Percentiles rank a stretch among this genome's conserved stretches.
Conservation (phyloP, 2,797 vertebrate genomes). For the Enteromius treurensis region DNA sequence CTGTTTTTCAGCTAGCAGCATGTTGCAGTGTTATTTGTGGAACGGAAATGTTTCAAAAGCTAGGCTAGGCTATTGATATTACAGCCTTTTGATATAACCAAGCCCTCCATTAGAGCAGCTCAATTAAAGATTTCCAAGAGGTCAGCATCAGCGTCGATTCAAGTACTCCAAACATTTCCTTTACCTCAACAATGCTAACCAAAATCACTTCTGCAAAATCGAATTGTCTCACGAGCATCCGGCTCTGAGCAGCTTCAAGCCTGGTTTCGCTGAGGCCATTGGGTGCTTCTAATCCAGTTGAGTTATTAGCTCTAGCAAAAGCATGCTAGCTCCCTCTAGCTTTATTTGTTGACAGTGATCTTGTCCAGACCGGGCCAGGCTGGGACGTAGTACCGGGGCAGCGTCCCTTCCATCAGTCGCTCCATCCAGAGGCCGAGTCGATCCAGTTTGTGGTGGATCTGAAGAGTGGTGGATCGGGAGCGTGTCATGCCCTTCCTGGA, state of each 20-base stretch:
- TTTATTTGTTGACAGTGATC: constrained; percentile 77
- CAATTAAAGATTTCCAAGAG: constrained; percentile 25
- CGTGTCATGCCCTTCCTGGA: constrained; percentile 74
- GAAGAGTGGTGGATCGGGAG: constrained; percentile 76
- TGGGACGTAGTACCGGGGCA: constrained; percentile 93
- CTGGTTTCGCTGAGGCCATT: neutral
- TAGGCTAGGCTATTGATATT: neutral
- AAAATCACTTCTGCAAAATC: neutral
- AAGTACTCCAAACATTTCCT: neutral
- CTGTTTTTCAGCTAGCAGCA: constrained; percentile 2
- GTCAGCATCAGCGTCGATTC: constrained; percentile 36
- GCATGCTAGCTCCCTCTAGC: neutral
- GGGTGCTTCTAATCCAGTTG: neutral
- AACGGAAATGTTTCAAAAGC: neutral
- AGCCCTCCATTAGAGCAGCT: constrained; percentile 6
- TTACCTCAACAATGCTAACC: neutral
- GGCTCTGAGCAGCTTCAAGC: neutral
- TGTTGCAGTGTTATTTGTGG: neutral
- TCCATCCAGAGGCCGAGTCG: constrained; percentile 97
- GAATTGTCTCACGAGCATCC: neutral
- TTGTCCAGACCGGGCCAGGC: constrained; percentile 91
- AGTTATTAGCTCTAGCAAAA: constrained; percentile 6
- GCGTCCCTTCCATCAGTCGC: constrained; percentile 91
- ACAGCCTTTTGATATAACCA: constrained; percentile 6
- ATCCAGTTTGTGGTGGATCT: constrained; percentile 91